Evolutionary conservation across 1,140 invertebrate species (phyloP).

Genomic region (Drosophila fuyamai): DNA sequence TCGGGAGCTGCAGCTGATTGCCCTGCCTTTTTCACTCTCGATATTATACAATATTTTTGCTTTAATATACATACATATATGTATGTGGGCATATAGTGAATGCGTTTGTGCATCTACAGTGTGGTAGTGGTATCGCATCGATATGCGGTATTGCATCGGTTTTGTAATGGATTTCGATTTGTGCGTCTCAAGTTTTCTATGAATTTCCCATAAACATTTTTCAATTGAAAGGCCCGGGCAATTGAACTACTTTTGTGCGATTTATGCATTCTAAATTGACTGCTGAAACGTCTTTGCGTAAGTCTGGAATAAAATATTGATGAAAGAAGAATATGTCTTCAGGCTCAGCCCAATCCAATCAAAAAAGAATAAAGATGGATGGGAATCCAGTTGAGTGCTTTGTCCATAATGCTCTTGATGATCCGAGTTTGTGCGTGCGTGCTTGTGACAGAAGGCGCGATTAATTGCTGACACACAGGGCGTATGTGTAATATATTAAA

Average conservation of each 20-base stretch:
- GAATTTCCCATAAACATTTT: constrained; percentile 75
- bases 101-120: constrained; percentile 17
- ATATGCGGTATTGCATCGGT: constrained; percentile 25
- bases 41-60: constrained; percentile 79
- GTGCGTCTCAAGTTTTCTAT: constrained; percentile 72
- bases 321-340: background rate
- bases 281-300: constrained; percentile 37
- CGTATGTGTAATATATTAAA: constrained; percentile 64
- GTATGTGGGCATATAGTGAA: background rate
- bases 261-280: constrained; percentile 69
- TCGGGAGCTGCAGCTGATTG: constrained; percentile 61
- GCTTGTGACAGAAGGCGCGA: constrained; percentile 35
- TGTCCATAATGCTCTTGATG: constrained; percentile 35
- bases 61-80: constrained; percentile 55
- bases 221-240: constrained; percentile 70
- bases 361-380: constrained; percentile 21
- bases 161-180: constrained; percentile 73
- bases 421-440: constrained; percentile 17
- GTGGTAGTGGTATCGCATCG: constrained; percentile 28
- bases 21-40: constrained; percentile 25
- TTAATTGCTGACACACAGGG: constrained; percentile 54
- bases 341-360: constrained; percentile 7
- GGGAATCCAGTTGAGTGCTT: constrained; percentile 13
- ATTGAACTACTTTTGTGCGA: constrained; percentile 74
- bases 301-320: constrained; percentile 33